Base-by-base conservation (phyloP, 2,113 vertebrate species). In the Leuciscus idus region DNA sequence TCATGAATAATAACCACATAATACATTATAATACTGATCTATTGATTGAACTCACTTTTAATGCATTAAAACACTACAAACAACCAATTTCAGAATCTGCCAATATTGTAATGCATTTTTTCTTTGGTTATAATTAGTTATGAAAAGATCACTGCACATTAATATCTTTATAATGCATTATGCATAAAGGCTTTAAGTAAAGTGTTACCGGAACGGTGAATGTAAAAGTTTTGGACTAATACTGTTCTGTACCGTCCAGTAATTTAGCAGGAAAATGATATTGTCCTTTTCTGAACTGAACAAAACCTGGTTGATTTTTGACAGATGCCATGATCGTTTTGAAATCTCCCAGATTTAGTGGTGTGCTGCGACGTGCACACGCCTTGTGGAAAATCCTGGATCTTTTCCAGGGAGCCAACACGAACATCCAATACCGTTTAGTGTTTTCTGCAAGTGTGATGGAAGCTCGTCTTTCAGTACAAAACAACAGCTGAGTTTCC, bases 401-500 rank as follows among this genome's bases (percentile, higher is more conserved):
- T 50, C 2, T 28, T 82, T 82, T 82, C 81, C 46, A 82, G 50
- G 30, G 4, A 81, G 33, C 57, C 78, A 46, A 26, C 76, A 59
- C 9, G 43, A 52, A 17, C 81, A 43, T 73, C 81, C 81, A 73
- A 36, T 26, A 57, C 57, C 66, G 48, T 9, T 73, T 4, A 26
- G 48, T 72, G 81, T 57, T 73, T 39, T 72, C 66, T 59, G 64
- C 66, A 57, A 73, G 81, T 55, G 82, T 66, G 81, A 88, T 86
- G 80, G 72, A 81, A 85, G 81, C 82, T 88, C 77, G 12, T 70
- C 79, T 83, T 83, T 76, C 39, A n/a, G 62, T 46, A 50, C 39
- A 77, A 43, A 85, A 85, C 87, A 87, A 81, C 86, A 83, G 80
- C 61, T 78, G 78, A 82, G 64, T 23, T 66, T 33, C 68, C 61